Conservation (phyloP, 2,888 invertebrate species). For the Lamellibrachia satsuma region DNA sequence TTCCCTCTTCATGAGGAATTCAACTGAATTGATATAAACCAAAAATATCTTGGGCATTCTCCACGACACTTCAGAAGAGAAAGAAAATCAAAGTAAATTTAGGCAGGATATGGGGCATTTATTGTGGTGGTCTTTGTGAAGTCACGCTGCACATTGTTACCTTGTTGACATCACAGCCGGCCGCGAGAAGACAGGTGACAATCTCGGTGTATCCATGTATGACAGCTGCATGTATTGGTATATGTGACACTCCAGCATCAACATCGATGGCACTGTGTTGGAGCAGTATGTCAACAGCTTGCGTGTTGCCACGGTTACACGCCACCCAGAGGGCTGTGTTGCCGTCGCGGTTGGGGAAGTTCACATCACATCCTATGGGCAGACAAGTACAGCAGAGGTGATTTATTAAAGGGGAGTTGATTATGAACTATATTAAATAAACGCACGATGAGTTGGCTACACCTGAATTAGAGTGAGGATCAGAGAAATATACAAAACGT, state of each 20-base stretch:
- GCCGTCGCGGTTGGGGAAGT: slow-evolving; percentile 47
- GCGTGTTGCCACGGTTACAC: slow-evolving; percentile 55
- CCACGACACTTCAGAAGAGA: neutral
- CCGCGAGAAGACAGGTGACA: slow-evolving; percentile 51
- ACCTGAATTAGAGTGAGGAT: neutral
- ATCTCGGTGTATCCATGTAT: slow-evolving; percentile 49
- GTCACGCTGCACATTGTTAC: slow-evolving; percentile 41
- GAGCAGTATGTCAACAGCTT: slow-evolving; percentile 51
- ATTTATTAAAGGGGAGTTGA: neutral
- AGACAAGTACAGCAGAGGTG: neutral
- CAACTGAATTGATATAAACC: neutral
- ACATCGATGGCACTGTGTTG: slow-evolving; percentile 46
- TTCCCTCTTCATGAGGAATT: neutral
- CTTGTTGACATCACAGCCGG: slow-evolving; percentile 59
- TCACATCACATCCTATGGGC: slow-evolving; percentile 57
- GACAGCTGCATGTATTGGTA: slow-evolving; percentile 58
- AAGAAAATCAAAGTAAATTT: neutral
- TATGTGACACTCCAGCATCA: slow-evolving; percentile 42
- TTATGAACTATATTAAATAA: neutral
- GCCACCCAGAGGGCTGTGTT: slow-evolving; percentile 58
- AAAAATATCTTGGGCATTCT: neutral
- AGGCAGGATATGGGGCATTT: neutral
- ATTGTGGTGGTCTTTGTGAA: neutral
- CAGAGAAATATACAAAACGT: no score
- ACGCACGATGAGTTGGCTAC: neutral